Conservation (phyloP, 2,113 vertebrate species). For the Clarias gariepinus region DNA sequence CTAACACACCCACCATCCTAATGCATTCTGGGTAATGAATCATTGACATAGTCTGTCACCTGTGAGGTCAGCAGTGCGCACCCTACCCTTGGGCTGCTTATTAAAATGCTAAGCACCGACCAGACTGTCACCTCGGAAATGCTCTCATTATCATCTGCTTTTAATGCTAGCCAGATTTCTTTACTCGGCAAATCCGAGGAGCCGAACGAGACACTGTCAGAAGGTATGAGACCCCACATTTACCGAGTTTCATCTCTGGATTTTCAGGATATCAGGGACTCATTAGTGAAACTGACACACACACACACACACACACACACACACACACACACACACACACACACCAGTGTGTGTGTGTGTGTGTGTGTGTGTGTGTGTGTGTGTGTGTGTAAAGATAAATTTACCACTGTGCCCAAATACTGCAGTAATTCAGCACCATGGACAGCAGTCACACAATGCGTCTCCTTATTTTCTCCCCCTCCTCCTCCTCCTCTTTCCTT, state of each 20-base stretch:
- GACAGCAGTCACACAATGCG: neutral
- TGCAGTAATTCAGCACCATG: neutral
- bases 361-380: neutral
- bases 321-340: neutral
- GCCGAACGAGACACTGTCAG: constrained; percentile 7
- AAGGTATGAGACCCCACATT: constrained; percentile 60
- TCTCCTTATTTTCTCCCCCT: neutral
- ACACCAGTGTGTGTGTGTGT: neutral
- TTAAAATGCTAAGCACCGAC: constrained; percentile 72
- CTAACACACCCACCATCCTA: constrained; percentile 62
- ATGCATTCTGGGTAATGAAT: constrained; percentile 74
- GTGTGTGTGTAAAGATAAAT: neutral
- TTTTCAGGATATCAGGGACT: constrained; percentile 57
- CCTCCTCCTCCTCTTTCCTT: too few relatives aligned
- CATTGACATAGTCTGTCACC: constrained; percentile 75
- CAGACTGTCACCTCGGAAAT: constrained; percentile 54
- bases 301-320: constrained; percentile 15
- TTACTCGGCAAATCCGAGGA: constrained; percentile 5
- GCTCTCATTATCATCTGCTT: constrained; percentile 59
- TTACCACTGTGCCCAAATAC: neutral
- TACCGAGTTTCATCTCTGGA: constrained; percentile 46
- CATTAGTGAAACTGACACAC: constrained; percentile 65
- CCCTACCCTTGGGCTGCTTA: constrained; percentile 59
- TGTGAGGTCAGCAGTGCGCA: constrained; percentile 68
- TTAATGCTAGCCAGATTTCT: neutral